These are phyloP conservation scores for Diadophis punctatus DNA, from an alignment of 2,113 vertebrate genomes.

Conservation along the genomic window DNA sequence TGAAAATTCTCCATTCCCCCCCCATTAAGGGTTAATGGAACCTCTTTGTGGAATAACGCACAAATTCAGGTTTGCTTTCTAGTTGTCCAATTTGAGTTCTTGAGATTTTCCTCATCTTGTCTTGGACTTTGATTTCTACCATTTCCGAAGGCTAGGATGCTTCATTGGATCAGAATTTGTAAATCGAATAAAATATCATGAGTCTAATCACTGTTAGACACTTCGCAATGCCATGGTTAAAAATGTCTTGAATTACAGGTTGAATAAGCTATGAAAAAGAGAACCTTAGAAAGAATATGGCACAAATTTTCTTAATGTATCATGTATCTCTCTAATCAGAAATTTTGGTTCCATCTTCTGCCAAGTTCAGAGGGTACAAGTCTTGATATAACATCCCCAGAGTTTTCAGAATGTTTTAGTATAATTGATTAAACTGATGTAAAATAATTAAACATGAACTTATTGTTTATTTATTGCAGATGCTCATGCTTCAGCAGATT, in stretches of 20 bases:
- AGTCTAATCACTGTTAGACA: not conserved
- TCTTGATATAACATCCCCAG: not conserved
- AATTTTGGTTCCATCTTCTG: not conserved
- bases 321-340: not conserved
- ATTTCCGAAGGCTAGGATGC: not conserved
- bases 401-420: not conserved
- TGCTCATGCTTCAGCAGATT: not conserved
- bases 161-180: not conserved
- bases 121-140: not conserved
- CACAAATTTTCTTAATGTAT: not conserved
- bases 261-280: not conserved
- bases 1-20: not conserved
- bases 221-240: not conserved
- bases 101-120: not conserved
- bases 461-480: conserved; percentile 10
- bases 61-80: not conserved
- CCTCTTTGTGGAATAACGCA: not conserved
- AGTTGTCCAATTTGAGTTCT: not conserved
- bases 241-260: not conserved
- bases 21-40: not conserved
- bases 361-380: not conserved
- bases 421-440: not conserved
- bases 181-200: not conserved
- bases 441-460: not conserved
- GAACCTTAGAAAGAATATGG: not conserved